Evolutionary conservation across 2,113 vertebrate genomes (phyloP).

Genomic region (Marmota flaviventris): DNA sequence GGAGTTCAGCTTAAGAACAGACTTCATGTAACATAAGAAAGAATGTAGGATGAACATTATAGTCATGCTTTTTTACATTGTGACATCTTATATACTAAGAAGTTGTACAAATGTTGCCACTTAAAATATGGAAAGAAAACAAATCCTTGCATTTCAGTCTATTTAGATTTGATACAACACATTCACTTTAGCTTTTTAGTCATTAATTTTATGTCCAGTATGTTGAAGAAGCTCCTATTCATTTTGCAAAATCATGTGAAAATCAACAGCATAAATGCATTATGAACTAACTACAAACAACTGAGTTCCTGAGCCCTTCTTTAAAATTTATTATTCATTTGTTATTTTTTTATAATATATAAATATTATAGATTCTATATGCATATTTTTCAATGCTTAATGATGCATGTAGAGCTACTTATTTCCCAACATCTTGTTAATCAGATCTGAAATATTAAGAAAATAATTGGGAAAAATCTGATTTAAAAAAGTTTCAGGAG

Average conservation of each 20-base stretch:
- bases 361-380: not conserved
- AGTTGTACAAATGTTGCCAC: not conserved
- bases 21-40: not conserved
- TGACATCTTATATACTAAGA: not conserved
- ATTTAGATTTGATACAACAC: not conserved
- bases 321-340: not conserved
- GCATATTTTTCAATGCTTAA: not conserved
- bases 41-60: not conserved
- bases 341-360: not conserved
- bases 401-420: not conserved
- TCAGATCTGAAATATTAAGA: not conserved
- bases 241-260: slow-evolving; percentile 31
- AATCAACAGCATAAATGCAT: not conserved
- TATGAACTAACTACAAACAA: not conserved
- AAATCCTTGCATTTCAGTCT: not conserved
- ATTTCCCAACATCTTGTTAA: not conserved
- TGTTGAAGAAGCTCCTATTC: not conserved
- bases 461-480: not conserved
- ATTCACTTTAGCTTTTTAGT: not conserved
- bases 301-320: not conserved
- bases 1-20: slow-evolving; percentile 13
- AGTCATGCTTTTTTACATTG: not conserved
- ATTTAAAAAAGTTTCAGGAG: slow-evolving; percentile 26
- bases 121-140: not conserved
- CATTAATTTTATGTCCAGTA: not conserved